Evolutionary conservation across 2,797 vertebrate genomes (phyloP), one percentile per base, ranked within the genome.

Genomic region (Moxostoma hubbsi): DNA sequence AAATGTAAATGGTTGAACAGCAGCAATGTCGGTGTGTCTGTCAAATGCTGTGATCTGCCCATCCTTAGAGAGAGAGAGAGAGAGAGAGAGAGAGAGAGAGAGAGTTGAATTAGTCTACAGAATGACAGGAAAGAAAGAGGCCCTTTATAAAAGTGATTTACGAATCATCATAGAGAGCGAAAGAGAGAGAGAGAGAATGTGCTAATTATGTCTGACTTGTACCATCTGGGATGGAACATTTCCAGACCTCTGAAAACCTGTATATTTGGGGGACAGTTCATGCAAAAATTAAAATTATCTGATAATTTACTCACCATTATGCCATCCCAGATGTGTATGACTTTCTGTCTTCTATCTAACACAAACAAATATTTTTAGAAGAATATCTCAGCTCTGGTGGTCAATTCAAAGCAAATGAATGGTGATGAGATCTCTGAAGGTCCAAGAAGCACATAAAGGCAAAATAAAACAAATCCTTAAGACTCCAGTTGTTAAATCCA

Each of bases 191-290:
- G 62, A 76, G 18, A 61, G 49, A 58, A 57, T 50, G 75, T 73
- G 75, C 77, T 86, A 75, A 86, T 88, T 85, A 79, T 75, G 70
- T 81, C 83, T 81, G 73, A 82, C 75, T 75, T 84, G 59, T 68
- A 81, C 73, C 73, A 75, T 77, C 59, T 74, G 70, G 81, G 74
- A 72, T 69, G 61, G 73, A 81, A 49, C 70, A 55, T 64, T 72
- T 75, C 53, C n/a, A 62, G 80, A 67, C 15, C 82, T 81, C 80
- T 68, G 64, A 71, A 71, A 75, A 67, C 67, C 65, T 16, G 43
- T 11, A 45, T 63, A 3, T 46, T 12, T 47, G 47, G 3, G 36
- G 36, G 36, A 36, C 4, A 36, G 36, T 36, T 36, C 36, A 36
- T 36, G 36, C 36, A 36, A 36, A 36, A 36, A 36, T 36, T 4